A percentile compares a stretch with the other conserved stretches of the same genome.
These are phyloP conservation scores for Adineta ricciae DNA, from an alignment of 2,888 invertebrate species.

Conservation along the genomic window DNA sequence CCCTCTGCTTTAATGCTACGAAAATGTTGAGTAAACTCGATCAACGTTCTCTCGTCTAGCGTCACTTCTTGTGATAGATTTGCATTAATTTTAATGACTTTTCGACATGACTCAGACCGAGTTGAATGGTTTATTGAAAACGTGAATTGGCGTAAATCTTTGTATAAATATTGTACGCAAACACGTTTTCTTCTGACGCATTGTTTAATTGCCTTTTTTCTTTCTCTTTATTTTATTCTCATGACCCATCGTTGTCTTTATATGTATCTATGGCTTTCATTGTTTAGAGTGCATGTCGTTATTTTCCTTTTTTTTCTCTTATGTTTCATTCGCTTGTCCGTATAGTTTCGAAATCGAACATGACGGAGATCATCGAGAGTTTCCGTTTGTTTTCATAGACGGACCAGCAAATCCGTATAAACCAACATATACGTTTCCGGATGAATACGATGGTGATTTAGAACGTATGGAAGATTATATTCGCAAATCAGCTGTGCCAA, in stretches of 20 bases:
- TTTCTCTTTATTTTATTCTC: not conserved
- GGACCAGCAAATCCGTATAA: not conserved
- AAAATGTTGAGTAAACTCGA: not conserved
- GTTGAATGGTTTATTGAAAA: not conserved
- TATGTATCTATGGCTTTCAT: not conserved
- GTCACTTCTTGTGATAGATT: not conserved
- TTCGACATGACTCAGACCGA: not conserved
- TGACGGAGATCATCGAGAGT: not conserved
- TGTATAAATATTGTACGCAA: not conserved
- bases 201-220: too few relatives aligned
- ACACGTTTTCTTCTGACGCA: not conserved
- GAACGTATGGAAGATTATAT: constrained; percentile 17
- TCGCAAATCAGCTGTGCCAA: not conserved
- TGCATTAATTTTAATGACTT: not conserved
- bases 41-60: not conserved
- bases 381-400: not conserved
- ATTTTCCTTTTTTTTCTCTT: not conserved
- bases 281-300: not conserved
- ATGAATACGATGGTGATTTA: not conserved
- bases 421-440: constrained; percentile 18
- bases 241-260: not conserved
- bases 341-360: not conserved
- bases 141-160: not conserved
- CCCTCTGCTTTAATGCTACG: not conserved
- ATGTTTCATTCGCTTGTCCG: not conserved